phyloP scores from a whole-genome alignment of 2,113 vertebrate genomes.

The Erinaceus europaeus region DNA sequence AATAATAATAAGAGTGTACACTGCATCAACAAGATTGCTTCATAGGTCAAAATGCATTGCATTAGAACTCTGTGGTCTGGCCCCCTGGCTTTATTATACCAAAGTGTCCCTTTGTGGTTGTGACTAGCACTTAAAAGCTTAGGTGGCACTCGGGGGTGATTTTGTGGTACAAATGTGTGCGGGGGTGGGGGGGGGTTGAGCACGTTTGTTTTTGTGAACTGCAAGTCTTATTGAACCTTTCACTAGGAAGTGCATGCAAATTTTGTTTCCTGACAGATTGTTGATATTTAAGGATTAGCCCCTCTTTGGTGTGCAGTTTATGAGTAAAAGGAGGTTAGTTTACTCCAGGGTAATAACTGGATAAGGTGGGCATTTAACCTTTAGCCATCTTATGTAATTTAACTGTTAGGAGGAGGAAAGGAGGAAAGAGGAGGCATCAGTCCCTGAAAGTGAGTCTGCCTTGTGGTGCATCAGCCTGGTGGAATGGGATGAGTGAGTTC shows the following conservation, averaged over 20 bases:
- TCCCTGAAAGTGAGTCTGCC: neutral
- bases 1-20: neutral
- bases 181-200: too few species aligned
- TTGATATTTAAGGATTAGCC: neutral
- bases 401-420: neutral
- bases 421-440: neutral
- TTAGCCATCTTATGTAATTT: neutral
- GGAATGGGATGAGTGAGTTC: neutral
- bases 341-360: neutral
- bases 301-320: rapidly evolving
- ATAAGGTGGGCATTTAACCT: neutral
- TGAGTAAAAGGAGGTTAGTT: neutral
- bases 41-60: neutral
- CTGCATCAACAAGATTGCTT: neutral
- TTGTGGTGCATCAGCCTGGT: rapidly evolving
- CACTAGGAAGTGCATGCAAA: neutral
- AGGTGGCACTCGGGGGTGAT: neutral
- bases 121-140: neutral
- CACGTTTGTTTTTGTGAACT: neutral
- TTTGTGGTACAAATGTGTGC: neutral
- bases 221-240: neutral
- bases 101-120: neutral
- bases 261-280: neutral
- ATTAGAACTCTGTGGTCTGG: neutral
- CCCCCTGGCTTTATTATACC: neutral